These are phyloP conservation scores for Lepidostoma basale DNA, from an alignment of 1,140 invertebrate genomes.

Conservation along the genomic window DNA sequence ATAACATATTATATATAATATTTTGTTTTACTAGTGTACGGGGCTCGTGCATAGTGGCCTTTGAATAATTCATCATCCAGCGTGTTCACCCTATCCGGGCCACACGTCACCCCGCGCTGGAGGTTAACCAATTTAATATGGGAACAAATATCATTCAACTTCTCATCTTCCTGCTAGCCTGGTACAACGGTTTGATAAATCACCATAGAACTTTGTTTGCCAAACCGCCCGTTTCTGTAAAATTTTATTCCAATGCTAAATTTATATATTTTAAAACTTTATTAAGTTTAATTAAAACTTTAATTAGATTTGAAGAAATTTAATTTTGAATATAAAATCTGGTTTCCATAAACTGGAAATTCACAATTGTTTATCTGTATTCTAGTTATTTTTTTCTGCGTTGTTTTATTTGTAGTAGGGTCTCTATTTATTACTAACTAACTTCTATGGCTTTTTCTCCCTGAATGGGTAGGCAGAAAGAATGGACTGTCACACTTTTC, in stretches of 20 bases:
- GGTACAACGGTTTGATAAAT: background rate
- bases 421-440: no score
- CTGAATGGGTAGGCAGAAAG: no score
- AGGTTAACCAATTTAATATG: background rate
- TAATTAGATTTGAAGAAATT: background rate
- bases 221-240: background rate
- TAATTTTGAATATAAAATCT: no score
- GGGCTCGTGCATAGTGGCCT: background rate
- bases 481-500: no score
- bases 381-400: no score
- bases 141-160: conserved; percentile 7
- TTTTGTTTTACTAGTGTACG: no score
- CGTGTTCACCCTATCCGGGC: background rate
- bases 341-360: no score
- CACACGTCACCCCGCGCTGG: background rate
- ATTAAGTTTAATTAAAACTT: background rate
- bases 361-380: no score
- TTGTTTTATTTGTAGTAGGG: no score
- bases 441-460: no score
- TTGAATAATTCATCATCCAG: conserved; percentile 1
- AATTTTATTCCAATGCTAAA: background rate
- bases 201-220: no score
- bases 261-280: background rate
- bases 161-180: background rate
- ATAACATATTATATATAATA: no score